Base-by-base conservation (phyloP, 2,113 vertebrate species). In the Aptenodytes patagonicus region DNA sequence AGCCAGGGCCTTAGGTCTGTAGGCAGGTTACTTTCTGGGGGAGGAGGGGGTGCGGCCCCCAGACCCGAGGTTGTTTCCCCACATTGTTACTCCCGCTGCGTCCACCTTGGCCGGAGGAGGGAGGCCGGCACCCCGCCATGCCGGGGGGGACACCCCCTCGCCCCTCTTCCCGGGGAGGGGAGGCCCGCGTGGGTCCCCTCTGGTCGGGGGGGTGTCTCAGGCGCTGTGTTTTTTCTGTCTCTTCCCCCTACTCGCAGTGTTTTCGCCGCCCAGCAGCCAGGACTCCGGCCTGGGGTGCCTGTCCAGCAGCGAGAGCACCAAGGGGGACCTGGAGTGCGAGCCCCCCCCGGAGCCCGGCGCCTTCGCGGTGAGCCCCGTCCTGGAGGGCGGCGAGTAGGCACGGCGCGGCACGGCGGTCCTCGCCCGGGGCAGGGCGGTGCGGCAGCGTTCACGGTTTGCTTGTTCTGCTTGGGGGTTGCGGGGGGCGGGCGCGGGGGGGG, bases 281-380 rank as follows among this genome's bases (percentile, higher is more conserved):
- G 98, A 99, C 96, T 97, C 98, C 29, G 97, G 98, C 96, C 78
- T 98, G 97, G 97, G 98, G 92, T 98, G 98, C 94, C 96, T 98
- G 93, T 98, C 99, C 96, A 98, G 98, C 98, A 98, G 95, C 96
- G 98, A 98, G 46, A 98, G 96, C 96, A 92, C 97, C 90, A 99
- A 99, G 93, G 97, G 92, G 38, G 97, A 97, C 36, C 93, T 98
- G 25, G 98, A 99, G 73, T 98, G 98, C 12, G 98, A 99, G 64
- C 92, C 96, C 34, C 68, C 92, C 11, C 68, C 97, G 3, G 98
- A 99, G 93, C 83, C 98, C 18, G 85, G 96, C 92, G 96, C 15
- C 96, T 99, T 99, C 95, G 66, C 98, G 1, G 97, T 98, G 62
- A 96, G 97, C 95, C 97, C 98, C 6, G 98, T 98, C 85, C 97